phyloP scores from a whole-genome alignment of 2,888 invertebrate genomes.

The Atethmia centrago region DNA sequence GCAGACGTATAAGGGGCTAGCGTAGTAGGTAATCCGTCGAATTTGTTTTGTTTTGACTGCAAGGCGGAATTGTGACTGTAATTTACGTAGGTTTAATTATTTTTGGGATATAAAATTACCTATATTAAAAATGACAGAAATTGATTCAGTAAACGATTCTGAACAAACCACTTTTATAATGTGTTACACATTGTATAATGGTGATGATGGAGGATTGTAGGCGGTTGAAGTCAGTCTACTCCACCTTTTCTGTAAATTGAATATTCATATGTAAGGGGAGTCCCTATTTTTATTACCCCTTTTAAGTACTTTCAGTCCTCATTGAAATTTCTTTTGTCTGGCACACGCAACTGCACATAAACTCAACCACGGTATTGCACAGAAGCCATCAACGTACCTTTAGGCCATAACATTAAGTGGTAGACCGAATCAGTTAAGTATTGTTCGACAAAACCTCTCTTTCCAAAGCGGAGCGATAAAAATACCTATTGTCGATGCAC shows the following conservation, averaged over 20 bases:
- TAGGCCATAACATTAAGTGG: conserved; percentile 59
- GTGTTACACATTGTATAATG: too few relatives aligned
- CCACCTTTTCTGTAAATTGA: not conserved
- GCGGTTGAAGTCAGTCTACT: not conserved
- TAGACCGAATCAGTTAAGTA: conserved; percentile 69
- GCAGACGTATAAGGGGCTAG: too few relatives aligned
- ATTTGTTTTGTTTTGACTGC: too few relatives aligned
- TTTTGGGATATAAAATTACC: too few relatives aligned
- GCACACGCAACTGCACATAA: conserved; percentile 41
- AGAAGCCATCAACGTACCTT: conserved; percentile 49
- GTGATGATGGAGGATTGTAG: too few relatives aligned
- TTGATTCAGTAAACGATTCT: too few relatives aligned
- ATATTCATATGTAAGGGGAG: conserved; percentile 26
- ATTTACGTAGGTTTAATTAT: too few relatives aligned
- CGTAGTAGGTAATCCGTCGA: too few relatives aligned
- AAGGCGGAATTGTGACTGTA: too few relatives aligned
- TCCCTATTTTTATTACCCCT: conserved; percentile 20
- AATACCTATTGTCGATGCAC: conserved; percentile 86
- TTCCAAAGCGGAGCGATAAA: conserved; percentile 77
- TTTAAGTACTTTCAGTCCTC: conserved; percentile 25
- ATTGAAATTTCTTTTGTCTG: conserved; percentile 47
- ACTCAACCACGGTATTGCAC: conserved; percentile 18
- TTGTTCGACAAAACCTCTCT: conserved; percentile 72
- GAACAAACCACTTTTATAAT: too few relatives aligned
- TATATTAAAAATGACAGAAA: too few relatives aligned